Base-by-base conservation (phyloP, 2,113 vertebrate genomes). In the Poeciliopsis occidentalis region DNA sequence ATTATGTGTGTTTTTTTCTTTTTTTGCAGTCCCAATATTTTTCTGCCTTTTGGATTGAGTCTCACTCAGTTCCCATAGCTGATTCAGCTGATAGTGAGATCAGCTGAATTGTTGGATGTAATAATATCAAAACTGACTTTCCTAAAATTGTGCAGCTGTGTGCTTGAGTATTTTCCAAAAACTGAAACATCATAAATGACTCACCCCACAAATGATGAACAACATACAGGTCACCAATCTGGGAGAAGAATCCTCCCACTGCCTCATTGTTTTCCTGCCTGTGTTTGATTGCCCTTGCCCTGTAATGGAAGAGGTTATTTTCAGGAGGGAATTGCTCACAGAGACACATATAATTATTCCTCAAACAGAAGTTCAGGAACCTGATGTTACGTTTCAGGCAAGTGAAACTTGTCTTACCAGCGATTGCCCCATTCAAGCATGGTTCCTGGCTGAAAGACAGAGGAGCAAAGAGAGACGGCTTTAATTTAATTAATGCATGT, bases 341-440 rank as follows among this genome's bases (percentile, higher is more conserved):
- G 3, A 15, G n/a, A 30, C 3, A 30, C 22, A 0, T 12, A 11
- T 32, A 1, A 57, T 26, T 22, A 4, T 63, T 13, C n/a, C 12
- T 44, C 7, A 27, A 30, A 3, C 34, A 74, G 68, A 65, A 22
- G 26, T 12, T 67, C 26, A 57, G 19, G 60, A 0, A 31, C 54
- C 26, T 51, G 15, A 63, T 31, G 30, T 26, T 30, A 26, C 15
- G 12, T 64, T 44, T 64, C 15, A 60, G 60, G 19, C 22, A 75
- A 61, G 64, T 47, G 8, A 44, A 69, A 7, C 1, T 22, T 19
- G 12, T 31, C 96, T 96, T 82, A 99, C 98, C 98, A 99, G 89
- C 97, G 97, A 88, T 99, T 99, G 51, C 98, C 98, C 97, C 98
- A 99, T 85, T 99, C 97, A 0, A 99, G 96, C 97, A 99, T 99